Conservation (phyloP, 2,888 invertebrate genomes). For the Lithophane leautieri region DNA sequence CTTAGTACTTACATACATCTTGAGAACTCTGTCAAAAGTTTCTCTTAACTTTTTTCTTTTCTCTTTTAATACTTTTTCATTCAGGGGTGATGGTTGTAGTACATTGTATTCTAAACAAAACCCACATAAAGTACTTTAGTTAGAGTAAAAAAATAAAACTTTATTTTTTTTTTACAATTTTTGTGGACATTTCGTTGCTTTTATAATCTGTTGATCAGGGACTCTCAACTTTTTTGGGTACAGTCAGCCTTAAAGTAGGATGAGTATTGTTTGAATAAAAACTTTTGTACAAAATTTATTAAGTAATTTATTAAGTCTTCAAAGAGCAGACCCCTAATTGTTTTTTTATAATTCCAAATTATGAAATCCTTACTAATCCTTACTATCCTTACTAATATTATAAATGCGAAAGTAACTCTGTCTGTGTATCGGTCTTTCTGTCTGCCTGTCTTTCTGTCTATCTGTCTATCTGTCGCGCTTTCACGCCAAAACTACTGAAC, state of each 20-base stretch:
- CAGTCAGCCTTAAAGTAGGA: too few species aligned
- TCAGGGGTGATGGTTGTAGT: constrained; percentile 97
- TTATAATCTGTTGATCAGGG: not conserved
- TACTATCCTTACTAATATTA: too few species aligned
- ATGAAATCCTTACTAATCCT: too few species aligned
- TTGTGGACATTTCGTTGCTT: not conserved
- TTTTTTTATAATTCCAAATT: not conserved
- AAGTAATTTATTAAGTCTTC: rapidly evolving
- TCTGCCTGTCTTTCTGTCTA: too few species aligned
- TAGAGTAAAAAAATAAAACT: not conserved
- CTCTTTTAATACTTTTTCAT: constrained; percentile 98
- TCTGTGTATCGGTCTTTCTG: too few species aligned
- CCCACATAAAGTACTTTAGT: not conserved
- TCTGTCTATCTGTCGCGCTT: too few species aligned
- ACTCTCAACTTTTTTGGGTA: too few species aligned
- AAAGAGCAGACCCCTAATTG: not conserved
- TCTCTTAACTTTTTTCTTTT: constrained; percentile 98
- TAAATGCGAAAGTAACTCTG: too few species aligned
- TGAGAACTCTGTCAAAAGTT: constrained; percentile 97
- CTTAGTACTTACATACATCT: constrained; percentile 96
- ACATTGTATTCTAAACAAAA: constrained; percentile 96
- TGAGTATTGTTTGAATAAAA: too few species aligned
- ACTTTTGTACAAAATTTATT: too few species aligned
- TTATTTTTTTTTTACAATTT: not conserved
- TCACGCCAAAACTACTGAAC: too few species aligned